Conservation (phyloP, 2,797 vertebrate species). For the Gallinago nigripennis region DNA sequence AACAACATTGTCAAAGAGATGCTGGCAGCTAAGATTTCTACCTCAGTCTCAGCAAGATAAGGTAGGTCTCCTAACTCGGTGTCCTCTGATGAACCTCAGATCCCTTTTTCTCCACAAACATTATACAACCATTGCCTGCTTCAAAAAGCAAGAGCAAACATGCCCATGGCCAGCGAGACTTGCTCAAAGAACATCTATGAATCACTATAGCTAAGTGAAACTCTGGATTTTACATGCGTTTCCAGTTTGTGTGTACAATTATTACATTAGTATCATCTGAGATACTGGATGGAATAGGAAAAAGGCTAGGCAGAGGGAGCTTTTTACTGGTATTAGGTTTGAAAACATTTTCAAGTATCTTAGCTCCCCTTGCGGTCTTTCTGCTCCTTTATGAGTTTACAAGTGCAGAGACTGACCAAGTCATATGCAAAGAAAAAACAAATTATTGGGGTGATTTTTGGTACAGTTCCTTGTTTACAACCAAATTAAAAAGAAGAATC, state of each 20-base stretch:
- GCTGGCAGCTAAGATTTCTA: background rate
- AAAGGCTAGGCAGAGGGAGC: background rate
- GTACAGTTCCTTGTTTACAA: background rate
- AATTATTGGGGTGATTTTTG: background rate
- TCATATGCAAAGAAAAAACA: background rate
- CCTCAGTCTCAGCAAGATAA: background rate
- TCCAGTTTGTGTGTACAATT: background rate
- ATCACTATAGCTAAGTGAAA: background rate
- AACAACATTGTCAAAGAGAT: background rate
- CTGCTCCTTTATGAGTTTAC: background rate
- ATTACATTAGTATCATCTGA: background rate
- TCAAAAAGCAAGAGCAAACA: background rate
- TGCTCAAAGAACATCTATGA: background rate
- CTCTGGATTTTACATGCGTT: background rate
- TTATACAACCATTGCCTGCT: background rate
- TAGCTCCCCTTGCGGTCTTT: background rate
- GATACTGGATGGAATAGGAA: background rate
- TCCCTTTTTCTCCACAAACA: background rate
- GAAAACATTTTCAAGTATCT: background rate
- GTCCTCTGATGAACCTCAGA: background rate
- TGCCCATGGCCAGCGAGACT: background rate
- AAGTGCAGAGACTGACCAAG: background rate
- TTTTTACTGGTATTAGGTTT: background rate
- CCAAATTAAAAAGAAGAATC: background rate
- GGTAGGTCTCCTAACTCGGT: background rate